Percentiles rank a stretch among this genome's conserved stretches.
Conservation (phyloP, 2,113 vertebrate genomes). For the Fregetta grallaria region DNA sequence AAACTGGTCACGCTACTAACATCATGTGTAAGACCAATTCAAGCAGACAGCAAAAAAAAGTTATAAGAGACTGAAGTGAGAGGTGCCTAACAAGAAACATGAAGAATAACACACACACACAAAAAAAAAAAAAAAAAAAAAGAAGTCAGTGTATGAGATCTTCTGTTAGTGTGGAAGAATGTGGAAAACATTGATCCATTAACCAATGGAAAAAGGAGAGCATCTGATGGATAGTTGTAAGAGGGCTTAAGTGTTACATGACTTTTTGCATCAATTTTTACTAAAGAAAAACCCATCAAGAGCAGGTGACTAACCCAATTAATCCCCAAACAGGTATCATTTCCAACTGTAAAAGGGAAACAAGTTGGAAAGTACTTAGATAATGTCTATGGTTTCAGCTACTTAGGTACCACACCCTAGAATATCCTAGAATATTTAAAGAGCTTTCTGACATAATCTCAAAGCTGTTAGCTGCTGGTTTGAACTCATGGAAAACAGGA, state of each 20-base stretch:
- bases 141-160: neutral
- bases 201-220: neutral
- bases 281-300: neutral
- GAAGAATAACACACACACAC: neutral
- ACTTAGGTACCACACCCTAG: neutral
- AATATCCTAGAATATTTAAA: neutral
- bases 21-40: neutral
- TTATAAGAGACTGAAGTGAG: neutral
- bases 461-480: neutral
- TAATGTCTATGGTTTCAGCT: neutral
- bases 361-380: neutral
- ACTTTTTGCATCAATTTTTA: neutral
- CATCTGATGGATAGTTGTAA: neutral
- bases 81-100: neutral
- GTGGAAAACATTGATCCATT: neutral
- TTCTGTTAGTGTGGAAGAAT: neutral
- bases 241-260: neutral
- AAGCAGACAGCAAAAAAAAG: neutral
- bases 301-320: neutral
- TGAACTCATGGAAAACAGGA: neutral
- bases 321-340: neutral
- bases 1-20: neutral
- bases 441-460: neutral
- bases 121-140: no score
- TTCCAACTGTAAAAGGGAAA: neutral